Conservation (phyloP, 2,113 vertebrate species). For the Anolis sagrei region DNA sequence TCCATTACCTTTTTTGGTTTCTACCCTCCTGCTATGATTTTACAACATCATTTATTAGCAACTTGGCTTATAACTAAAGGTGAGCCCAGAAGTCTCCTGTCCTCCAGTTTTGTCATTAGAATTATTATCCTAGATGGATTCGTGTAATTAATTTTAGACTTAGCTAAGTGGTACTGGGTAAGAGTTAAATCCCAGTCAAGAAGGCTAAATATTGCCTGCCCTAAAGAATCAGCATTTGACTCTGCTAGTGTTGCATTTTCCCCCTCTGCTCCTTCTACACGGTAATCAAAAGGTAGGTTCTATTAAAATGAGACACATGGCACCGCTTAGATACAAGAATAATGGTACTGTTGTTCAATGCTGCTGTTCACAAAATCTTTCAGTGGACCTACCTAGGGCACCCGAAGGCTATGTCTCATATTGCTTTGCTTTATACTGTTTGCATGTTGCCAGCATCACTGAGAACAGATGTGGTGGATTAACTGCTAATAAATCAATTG, state of each 20-base stretch:
- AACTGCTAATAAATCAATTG: slow-evolving; percentile 67
- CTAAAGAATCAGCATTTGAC: not conserved
- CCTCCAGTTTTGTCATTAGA: not conserved
- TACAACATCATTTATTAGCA: not conserved
- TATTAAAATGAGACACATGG: slow-evolving; percentile 17
- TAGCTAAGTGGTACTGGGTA: not conserved
- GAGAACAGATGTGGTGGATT: slow-evolving; percentile 71
- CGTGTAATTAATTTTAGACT: not conserved
- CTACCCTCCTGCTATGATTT: not conserved
- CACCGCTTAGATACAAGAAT: not conserved
- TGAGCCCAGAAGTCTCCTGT: not conserved
- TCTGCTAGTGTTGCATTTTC: not conserved
- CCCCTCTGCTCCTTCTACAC: not conserved
- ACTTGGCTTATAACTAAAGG: not conserved
- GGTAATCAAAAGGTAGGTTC: not conserved
- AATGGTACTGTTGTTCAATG: slow-evolving; percentile 59
- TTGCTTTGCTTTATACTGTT: slow-evolving; percentile 64
- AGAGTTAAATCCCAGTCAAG: not conserved
- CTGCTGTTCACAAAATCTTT: slow-evolving; percentile 45
- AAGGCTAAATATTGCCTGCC: too few species aligned
- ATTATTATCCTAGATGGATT: not conserved
- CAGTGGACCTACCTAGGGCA: slow-evolving; percentile 60
- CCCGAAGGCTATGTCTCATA: slow-evolving; percentile 63
- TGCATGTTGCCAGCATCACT: slow-evolving; percentile 65
- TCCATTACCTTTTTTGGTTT: not conserved